phyloP scores from a whole-genome alignment of 37 sponge, comb jelly and placozoan genomes.

The Cliona cf. orientalis region DNA sequence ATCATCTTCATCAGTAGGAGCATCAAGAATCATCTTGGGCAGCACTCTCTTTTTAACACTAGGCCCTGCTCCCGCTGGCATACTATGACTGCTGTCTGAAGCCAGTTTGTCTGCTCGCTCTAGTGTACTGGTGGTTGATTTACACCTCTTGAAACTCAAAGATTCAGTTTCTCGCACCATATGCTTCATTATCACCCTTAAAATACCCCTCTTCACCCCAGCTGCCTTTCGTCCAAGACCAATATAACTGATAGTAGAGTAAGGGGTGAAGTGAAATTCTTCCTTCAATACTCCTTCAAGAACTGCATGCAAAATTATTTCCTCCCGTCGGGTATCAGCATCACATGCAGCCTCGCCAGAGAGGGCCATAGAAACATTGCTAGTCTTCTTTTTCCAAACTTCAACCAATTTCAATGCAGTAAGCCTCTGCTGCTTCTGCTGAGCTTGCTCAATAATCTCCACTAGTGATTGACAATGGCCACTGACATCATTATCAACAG shows the following conservation, averaged over 20 bases:
- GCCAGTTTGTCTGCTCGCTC: no score
- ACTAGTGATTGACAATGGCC: slow-evolving; percentile 45
- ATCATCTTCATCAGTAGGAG: no score
- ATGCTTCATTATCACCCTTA: slow-evolving; percentile 14
- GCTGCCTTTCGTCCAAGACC: slow-evolving; percentile 51
- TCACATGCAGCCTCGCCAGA: neutral
- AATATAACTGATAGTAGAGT: slow-evolving; percentile 83
- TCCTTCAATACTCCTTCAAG: slow-evolving; percentile 80
- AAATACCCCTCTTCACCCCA: slow-evolving; percentile 35
- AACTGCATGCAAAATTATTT: slow-evolving; percentile 61
- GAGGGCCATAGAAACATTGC: neutral
- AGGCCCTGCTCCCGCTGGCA: no score
- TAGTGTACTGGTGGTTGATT: no score
- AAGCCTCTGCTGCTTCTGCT: slow-evolving; percentile 38
- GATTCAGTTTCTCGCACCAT: no score
- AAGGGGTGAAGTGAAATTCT: slow-evolving; percentile 94
- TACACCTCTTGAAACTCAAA: no score
- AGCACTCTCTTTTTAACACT: no score
- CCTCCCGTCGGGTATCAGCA: slow-evolving; percentile 42
- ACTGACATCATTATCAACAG: slow-evolving; percentile 43
- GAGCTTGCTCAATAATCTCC: slow-evolving; percentile 32
- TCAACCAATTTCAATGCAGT: slow-evolving; percentile 73
- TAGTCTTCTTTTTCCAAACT: slow-evolving; percentile 35
- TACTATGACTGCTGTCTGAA: no score
- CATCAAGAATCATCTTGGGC: no score